Evolutionary conservation across 2,888 invertebrate species (phyloP).

Genomic region (Blastobasis adustella): DNA sequence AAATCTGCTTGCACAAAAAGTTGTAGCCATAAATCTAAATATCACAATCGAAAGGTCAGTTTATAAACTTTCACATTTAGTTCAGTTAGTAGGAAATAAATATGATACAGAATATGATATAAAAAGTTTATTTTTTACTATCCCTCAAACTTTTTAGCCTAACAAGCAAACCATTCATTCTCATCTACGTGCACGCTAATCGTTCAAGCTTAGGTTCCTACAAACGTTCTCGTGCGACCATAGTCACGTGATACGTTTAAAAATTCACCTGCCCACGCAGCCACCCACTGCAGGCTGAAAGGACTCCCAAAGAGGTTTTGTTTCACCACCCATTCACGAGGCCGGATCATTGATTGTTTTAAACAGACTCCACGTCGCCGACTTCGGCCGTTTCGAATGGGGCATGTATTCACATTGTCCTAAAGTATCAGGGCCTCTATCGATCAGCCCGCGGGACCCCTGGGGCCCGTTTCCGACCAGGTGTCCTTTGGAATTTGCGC

Average conservation of each 20-base stretch:
- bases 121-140: no score
- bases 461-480: conserved; percentile 72
- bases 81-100: no score
- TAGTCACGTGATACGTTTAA: conserved; percentile 23
- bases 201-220: no score
- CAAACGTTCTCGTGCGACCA: not conserved
- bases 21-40: no score
- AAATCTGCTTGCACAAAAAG: no score
- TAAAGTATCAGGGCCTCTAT: conserved; percentile 48
- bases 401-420: conserved; percentile 36
- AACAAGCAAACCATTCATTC: not conserved
- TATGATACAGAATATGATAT: no score
- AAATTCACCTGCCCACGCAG: conserved; percentile 42
- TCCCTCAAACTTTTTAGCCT: no score
- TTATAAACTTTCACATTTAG: no score
- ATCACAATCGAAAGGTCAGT: no score
- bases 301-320: conserved; percentile 42
- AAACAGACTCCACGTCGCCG: conserved; percentile 68
- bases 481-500: conserved; percentile 70
- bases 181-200: not conserved
- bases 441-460: conserved; percentile 70
- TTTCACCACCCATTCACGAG: conserved; percentile 64
- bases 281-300: conserved; percentile 40
- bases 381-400: conserved; percentile 31
- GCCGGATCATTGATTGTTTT: conserved; percentile 72